These are phyloP conservation scores for Pelecanoides urinatrix DNA, from an alignment of 2,113 vertebrate species.

Conservation along the genomic window DNA sequence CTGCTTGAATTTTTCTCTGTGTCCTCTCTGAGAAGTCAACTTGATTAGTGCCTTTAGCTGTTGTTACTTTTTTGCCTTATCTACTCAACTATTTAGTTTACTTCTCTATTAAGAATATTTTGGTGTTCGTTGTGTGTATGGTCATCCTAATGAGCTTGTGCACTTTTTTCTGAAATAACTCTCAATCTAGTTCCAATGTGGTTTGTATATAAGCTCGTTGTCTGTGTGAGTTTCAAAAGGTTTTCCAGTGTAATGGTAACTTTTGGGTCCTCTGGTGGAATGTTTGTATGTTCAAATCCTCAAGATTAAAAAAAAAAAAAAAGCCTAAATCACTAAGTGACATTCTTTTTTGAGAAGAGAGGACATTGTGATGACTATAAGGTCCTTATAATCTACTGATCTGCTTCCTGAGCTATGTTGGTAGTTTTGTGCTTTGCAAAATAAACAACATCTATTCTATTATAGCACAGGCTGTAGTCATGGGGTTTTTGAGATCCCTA, in stretches of 20 bases:
- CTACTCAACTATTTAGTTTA: neutral
- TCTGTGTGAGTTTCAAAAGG: neutral
- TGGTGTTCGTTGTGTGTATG: neutral
- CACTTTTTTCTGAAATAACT: neutral
- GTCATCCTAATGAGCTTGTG: neutral
- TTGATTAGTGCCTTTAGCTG: neutral
- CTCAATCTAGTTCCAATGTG: fast-evolving
- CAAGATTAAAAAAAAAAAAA: neutral
- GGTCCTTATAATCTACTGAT: neutral
- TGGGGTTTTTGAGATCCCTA: neutral
- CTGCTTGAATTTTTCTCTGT: neutral
- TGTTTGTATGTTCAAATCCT: neutral
- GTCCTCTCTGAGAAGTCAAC: neutral
- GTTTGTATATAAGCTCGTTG: neutral
- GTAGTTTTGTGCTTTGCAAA: neutral
- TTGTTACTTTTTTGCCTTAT: neutral
- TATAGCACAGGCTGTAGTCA: neutral
- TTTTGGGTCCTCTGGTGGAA: neutral
- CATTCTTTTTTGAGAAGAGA: neutral
- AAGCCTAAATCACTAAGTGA: neutral
- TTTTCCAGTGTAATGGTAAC: neutral
- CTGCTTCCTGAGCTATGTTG: neutral
- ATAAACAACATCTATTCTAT: neutral
- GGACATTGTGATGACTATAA: neutral
- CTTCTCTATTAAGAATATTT: neutral